Evolutionary conservation across 2,888 invertebrate genomes (phyloP).

Genomic region (Cerastoderma edule): DNA sequence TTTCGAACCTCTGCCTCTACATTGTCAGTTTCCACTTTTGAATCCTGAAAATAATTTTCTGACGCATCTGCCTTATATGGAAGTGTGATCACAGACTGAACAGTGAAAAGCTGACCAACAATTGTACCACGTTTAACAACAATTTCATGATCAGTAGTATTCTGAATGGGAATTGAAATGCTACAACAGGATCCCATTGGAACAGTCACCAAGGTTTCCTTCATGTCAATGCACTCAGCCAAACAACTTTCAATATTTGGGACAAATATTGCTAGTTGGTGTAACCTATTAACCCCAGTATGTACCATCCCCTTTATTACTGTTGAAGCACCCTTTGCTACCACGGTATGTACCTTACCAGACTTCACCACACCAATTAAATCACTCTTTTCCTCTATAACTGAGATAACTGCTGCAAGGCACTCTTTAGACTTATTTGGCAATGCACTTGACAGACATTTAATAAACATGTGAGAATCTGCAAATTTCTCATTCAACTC

Average conservation of each 20-base stretch:
- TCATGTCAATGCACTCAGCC: constrained; percentile 10
- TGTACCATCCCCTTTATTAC: too few species aligned
- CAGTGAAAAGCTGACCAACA: constrained; percentile 6
- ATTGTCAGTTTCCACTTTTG: neutral
- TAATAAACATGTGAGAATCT: neutral
- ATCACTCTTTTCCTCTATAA: constrained; percentile 11
- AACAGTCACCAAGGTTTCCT: constrained; percentile 22
- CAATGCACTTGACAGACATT: too few species aligned
- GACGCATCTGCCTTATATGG: too few species aligned
- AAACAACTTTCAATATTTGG: neutral
- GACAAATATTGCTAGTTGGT: constrained; percentile 25
- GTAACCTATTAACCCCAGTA: constrained; percentile 3
- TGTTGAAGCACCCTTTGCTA: constrained; percentile 18
- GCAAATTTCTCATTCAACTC: neutral
- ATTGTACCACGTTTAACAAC: neutral
- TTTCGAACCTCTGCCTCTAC: too few species aligned
- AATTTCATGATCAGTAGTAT: constrained; percentile 6
- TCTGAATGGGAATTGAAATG: constrained; percentile 15
- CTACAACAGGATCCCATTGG: constrained; percentile 12
- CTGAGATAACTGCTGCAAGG: neutral
- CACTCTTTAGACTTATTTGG: constrained; percentile 5
- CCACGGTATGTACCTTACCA: constrained; percentile 14
- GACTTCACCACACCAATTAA: constrained; percentile 18
- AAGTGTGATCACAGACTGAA: constrained; percentile 28
- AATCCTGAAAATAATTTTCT: neutral